Evolutionary conservation across 2,113 vertebrate species (phyloP), one percentile per base, ranked within the genome.

Genomic region (Epinephelus lanceolatus): DNA sequence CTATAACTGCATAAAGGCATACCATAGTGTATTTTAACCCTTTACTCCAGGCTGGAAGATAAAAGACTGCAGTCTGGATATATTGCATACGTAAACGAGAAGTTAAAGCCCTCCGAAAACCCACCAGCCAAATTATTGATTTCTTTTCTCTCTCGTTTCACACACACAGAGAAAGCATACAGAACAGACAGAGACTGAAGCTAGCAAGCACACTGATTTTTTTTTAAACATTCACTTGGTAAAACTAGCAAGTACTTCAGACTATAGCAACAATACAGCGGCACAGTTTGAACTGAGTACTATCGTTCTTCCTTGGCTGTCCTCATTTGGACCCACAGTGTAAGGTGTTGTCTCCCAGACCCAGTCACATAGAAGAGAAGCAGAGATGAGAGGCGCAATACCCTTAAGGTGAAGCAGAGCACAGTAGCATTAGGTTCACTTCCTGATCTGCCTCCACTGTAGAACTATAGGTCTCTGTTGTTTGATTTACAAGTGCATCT

Each of bases 61-160:
- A 12, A 19, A 49, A 40, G 62, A n/a, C 60, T 62, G 65, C 81
- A 78, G 81, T 47, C 67, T 71, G 63, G 70, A 86, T 82, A 80
- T 91, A 90, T 94, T 95, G 94, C 91, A 91, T 91, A 92, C 83
- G 76, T 86, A 68, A 82, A 90, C 21, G 60, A 74, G 78, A 88
- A 56, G 80, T 59, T 63, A 30, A 70, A 71, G 27, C 80, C 79
- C 63, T 85, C 74, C 66, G 63, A 80, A 75, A 78, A 60, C 66
- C 86, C 90, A 86, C 70, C 72, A 94, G 88, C 88, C 83, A 93
- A 94, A 90, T 79, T 70, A 92, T 91, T 87, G 90, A 93, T 92
- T 92, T 93, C 69, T 82, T 85, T 63, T 76, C 25, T 80, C 45
- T 88, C 45, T 88, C 42, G 60, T 73, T 88, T 76, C 75, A 71